Percentiles rank a stretch among this genome's conserved stretches.
Conservation (phyloP, 2,888 invertebrate genomes). For the Drosophila prolongata region DNA sequence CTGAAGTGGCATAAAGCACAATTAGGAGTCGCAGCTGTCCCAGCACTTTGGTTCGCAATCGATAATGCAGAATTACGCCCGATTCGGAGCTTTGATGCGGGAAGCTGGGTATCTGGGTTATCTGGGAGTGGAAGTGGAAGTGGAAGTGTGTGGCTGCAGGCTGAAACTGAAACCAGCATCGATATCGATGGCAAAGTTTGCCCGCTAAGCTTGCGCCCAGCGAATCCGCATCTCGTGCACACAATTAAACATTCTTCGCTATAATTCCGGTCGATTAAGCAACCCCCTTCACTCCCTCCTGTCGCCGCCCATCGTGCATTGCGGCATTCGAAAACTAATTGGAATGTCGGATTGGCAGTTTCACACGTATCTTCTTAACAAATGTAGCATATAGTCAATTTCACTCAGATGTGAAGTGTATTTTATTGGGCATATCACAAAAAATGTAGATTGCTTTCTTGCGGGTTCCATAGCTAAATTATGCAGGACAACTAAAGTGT, state of each 20-base stretch:
- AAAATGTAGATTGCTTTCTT: too few relatives aligned
- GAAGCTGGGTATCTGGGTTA: neutral
- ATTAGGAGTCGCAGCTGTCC: conserved; percentile 50
- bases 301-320: neutral
- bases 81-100: neutral
- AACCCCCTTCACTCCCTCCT: neutral
- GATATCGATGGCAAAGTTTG: conserved; percentile 5
- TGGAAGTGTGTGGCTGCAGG: neutral
- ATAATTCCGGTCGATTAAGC: conserved; percentile 24
- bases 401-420: neutral
- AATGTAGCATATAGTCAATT: neutral
- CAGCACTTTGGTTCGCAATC: conserved; percentile 8
- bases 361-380: too few relatives aligned
- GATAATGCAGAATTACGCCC: conserved; percentile 30
- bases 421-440: neutral
- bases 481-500: too few relatives aligned
- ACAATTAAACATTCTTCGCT: conserved; percentile 24
- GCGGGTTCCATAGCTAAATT: too few relatives aligned
- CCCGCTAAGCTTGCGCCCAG: conserved; percentile 1
- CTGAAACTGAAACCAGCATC: conserved; percentile 11
- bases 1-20: conserved; percentile 61
- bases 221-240: conserved; percentile 11
- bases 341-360: neutral
- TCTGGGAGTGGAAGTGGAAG: too few relatives aligned
- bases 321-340: conserved; percentile 1